Base-by-base conservation (phyloP, 1,140 invertebrate species). In the Ips typographus region DNA sequence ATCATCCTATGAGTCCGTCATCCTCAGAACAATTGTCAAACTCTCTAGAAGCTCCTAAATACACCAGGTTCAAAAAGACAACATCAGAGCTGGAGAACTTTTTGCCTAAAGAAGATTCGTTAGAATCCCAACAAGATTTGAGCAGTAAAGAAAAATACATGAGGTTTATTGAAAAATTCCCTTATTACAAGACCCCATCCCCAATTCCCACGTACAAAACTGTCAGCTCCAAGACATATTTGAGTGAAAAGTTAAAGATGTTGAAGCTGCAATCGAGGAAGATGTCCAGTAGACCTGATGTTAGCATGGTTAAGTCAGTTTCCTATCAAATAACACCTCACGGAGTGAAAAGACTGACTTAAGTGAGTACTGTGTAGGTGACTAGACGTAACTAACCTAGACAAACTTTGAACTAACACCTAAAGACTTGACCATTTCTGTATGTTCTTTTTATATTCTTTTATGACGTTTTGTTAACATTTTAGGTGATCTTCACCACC, bases 281-380 rank as follows among this genome's bases (percentile, higher is more conserved):
- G 39, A 40, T 62, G 6, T 63, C 42, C 39, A 70, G 60, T 3
- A 58, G 44, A 42, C 64, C 62, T 36, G 59, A 68, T 64, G 60
- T 52, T 52, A 68, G 69, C 39, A 41, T 75, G 51, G 65, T 73
- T 36, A 70, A 66, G 68, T 74, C 74, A 8, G 44, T 75, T 55
- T 69, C 71, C 8, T 77, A 73, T 58, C 61, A 75, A 71, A 57
- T 75, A 42, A 71, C 73, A 53, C 73, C 74, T 5, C 56, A 75
- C 58, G 75, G 74, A 71, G 74, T 71, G 47, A 74, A 75, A 63
- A 73, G 75, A 73, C 72, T 74, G 72, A 71, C 72, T 43, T 70
- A 47, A 71, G 59, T 61, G 57, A 62, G 61, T 61, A 61, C 6
- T 40, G 3, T 8, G 40, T 22, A 40, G 37, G 5, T 55, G 65